Evolutionary conservation across 2,113 vertebrate species (phyloP).

Genomic region (Dissostichus mawsoni): DNA sequence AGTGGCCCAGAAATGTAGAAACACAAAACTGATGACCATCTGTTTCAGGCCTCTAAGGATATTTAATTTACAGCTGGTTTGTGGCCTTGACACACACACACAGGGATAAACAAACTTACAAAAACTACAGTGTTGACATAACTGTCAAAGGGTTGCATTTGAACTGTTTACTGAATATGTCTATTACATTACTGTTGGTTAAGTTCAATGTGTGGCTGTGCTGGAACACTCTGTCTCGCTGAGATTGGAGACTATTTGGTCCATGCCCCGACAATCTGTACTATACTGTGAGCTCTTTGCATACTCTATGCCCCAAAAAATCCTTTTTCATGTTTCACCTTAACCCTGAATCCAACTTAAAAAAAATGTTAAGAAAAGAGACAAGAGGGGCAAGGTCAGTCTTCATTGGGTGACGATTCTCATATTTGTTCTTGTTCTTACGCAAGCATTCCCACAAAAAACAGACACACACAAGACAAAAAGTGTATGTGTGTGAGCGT

Average conservation of each 20-base stretch:
- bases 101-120: slow-evolving; percentile 20
- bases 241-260: background rate
- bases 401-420: background rate
- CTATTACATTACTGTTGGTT: background rate
- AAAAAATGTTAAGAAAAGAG: too few relatives aligned
- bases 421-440: background rate
- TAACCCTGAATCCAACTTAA: too few relatives aligned
- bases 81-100: slow-evolving; percentile 19
- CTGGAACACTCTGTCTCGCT: background rate
- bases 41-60: slow-evolving; percentile 29
- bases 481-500: background rate
- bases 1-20: slow-evolving; percentile 38
- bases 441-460: background rate
- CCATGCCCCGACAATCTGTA: background rate
- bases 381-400: background rate
- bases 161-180: background rate
- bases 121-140: slow-evolving; percentile 31
- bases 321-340: too few relatives aligned
- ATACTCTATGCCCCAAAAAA: too few relatives aligned
- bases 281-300: background rate
- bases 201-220: background rate
- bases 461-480: background rate
- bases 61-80: slow-evolving; percentile 24
- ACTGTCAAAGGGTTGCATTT: background rate
- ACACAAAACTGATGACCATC: slow-evolving; percentile 40